Base-by-base conservation (phyloP, 2,888 invertebrate species). In the Brachypalpus laphriformis region DNA sequence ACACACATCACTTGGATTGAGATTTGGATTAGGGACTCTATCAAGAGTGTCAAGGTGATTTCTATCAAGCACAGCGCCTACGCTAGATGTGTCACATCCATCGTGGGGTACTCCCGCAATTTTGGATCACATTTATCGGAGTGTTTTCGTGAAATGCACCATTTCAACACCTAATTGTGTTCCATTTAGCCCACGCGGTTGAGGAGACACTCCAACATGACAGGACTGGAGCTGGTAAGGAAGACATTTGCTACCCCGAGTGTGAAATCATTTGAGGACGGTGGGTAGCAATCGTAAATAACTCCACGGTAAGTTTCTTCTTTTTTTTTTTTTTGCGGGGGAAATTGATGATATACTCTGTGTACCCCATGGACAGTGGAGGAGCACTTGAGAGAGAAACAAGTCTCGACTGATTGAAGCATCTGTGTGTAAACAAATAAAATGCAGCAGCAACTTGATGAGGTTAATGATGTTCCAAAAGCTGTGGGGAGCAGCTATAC, bases 91-190 rank as follows among this genome's bases (percentile, higher is more conserved):
- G 63, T 63, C 72, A 63, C 72, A 49, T 42, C 51, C 59, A 45
- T 57, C 57, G 37, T 71, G 45, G 45, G 42, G 9, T 72, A 78
- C 83, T 65, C 83, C 83, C 83, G 83, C 83, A 83, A 78, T 68
- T 70, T 72, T 31, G 66, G 66, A 61, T 63, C 68, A 49, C 40
- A 63, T 82, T 71, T 71, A 70, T 71, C 82, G 57, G 57, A 82
- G 75, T 82, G 75, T 25, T 56, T 71, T 66, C 61, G 9, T 49
- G 54, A 74, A 70, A 74, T 71, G 61, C 77, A 78, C 74, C 74
- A 78, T 78, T 74, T 78, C 70, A 83, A 61, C 83, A 78, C 83
- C 83, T 83, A 83, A 83, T 83, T 83, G 83, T 74, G 78, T 65
- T 70, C 47, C 74, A 78, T 78, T 83, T 83, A 65, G 61, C 78